Evolutionary conservation across 30 jellyfish, hydroid and myxozoan genomes (phyloP), one percentile per base, ranked within the genome.

Genomic region (Chrysaora quinquecirrha): DNA sequence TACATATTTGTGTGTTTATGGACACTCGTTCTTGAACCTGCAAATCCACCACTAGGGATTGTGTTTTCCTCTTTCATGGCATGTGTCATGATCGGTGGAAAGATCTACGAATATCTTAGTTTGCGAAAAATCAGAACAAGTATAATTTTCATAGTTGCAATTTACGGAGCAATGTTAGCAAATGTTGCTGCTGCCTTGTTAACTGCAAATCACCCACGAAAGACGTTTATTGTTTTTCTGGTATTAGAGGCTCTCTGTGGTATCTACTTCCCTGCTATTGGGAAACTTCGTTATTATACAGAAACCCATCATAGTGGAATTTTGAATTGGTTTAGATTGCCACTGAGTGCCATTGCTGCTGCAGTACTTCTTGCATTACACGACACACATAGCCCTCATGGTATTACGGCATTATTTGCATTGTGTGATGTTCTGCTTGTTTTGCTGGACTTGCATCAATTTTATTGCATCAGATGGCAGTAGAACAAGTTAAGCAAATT

Each of bases 1-100:
- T 94, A 88, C 65, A 81, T 94, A 10, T 94, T 94, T 89, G 97
- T 89, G 64, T 94, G 89, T 73, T 70, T 89, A 19, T 94, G 99
- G 99, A 94, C 99, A 58, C 97, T 97, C 0, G 97, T 94, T 32
- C 78, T 94, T 38, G 89, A 78, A 71, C 95, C 95, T 47, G 96
- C 96, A 24, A 54, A 83, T 7, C 99, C 97, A 23, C 98, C 98
- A 16, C 82, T 94, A 12, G 99, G 99, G 12, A 85, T 94, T 28
- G 96, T 94, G 29, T 94, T 94, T 65, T 67, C 97, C 28, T 85
- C 96, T 34, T 94, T 94, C 69, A 94, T 94, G 99, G 89, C 96
- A 0, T 84, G 97, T 20, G 83, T 89, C 32, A 75, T 94, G 96
- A 66, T 94, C 83, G 99, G 99, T 3, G 93, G 96, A 0, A 62